Conservation (phyloP, 2,113 vertebrate genomes). For the Trematocara marginatum region DNA sequence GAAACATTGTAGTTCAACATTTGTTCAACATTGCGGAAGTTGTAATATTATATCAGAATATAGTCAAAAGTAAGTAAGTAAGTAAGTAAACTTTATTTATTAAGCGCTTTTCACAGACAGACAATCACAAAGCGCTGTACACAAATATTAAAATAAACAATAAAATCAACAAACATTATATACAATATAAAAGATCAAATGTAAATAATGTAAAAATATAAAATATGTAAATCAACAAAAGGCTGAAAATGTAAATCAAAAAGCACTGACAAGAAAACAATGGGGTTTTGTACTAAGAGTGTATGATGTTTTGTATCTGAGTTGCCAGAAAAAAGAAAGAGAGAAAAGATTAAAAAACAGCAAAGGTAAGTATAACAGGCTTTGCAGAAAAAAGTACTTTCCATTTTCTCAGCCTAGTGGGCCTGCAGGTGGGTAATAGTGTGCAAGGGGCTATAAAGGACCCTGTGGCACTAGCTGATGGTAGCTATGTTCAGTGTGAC, state of each 20-base stretch:
- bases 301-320: neutral
- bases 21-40: neutral
- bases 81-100: no score
- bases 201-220: no score
- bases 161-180: no score
- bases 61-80: no score
- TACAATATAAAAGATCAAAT: no score
- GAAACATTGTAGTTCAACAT: neutral
- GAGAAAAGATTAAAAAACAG: neutral
- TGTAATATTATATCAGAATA: neutral
- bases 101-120: no score
- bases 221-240: no score
- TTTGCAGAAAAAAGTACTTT: neutral
- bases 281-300: neutral
- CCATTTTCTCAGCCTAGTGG: slow-evolving; percentile 35
- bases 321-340: neutral
- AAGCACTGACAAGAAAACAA: neutral
- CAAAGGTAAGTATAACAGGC: neutral
- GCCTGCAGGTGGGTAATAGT: slow-evolving; percentile 49
- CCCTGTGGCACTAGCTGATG: slow-evolving; percentile 44
- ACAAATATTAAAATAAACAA: no score
- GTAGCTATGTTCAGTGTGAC: slow-evolving; percentile 33
- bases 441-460: neutral
- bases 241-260: neutral
- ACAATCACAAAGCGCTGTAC: no score